Base-by-base conservation (phyloP, 2,888 invertebrate species). In the Scrobipalpa atriplicella region DNA sequence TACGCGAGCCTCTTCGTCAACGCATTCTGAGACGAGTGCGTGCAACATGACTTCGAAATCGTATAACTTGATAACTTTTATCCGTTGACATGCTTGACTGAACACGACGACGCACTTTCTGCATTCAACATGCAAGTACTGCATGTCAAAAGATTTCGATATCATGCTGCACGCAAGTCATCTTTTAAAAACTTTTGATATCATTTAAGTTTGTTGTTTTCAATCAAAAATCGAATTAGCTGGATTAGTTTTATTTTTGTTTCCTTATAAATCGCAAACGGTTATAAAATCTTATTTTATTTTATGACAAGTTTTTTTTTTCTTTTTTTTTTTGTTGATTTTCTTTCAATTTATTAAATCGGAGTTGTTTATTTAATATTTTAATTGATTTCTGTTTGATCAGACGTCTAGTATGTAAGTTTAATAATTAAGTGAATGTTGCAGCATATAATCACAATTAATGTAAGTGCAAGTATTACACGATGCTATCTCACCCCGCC, bases 11-110 rank as follows among this genome's bases (percentile, higher is more conserved):
- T 56, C 9, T 18, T 64, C 41, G 19, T 36, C 0, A 52, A 41
- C n/a, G 21, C n/a, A 13, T 56, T 56, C 16, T 63, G 63, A 63
- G 56, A 56, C 54, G 39, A 38, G 64, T 64, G 64, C 39, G 13
- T 64, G 38, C 64, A 39, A 56, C 11, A 41, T n/a, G 64, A 64
- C 3, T 21, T 56, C n/a, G 64, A 64, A 19, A 41, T 64, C 64
- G 64, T 64, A 7, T 64, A 56, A n/a, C n/a, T n/a, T n/a, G n/a
- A n/a, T n/a, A n/a, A n/a, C n/a, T n/a, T n/a, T n/a, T n/a, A n/a
- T n/a, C n/a, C n/a, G n/a, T n/a, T n/a, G n/a, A n/a, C n/a, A n/a
- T n/a, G n/a, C n/a, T n/a, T n/a, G n/a, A n/a, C n/a, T n/a, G n/a
- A n/a, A n/a, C n/a, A 61, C 29, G 29, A 29, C 29, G 29, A 3